Percentiles rank a stretch among this genome's conserved stretches.
These are phyloP conservation scores for Anolis sagrei DNA, from an alignment of 2,113 vertebrate species.

Conservation along the genomic window DNA sequence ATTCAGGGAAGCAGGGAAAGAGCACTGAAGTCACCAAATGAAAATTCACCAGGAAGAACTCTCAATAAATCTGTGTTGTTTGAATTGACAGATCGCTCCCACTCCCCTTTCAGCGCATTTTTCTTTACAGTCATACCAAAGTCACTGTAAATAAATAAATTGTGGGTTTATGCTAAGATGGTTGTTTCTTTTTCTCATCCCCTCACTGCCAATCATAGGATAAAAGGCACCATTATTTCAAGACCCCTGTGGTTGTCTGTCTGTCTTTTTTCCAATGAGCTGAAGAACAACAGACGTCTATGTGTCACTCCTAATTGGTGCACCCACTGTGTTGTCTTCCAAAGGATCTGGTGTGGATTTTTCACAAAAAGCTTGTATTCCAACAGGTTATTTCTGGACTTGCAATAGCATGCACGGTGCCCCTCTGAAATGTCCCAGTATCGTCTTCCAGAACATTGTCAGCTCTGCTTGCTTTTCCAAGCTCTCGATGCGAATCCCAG, in stretches of 20 bases:
- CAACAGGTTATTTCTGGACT: conserved; percentile 47
- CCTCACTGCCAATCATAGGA: conserved; percentile 64
- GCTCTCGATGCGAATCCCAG: not conserved
- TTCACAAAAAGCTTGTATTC: conserved; percentile 21
- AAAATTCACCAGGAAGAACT: not conserved
- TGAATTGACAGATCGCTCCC: not conserved
- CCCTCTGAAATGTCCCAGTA: not conserved
- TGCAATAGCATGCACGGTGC: conserved; percentile 39
- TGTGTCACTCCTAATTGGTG: conserved; percentile 66
- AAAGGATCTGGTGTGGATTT: conserved; percentile 46
- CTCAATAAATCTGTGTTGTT: not conserved
- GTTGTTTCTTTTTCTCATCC: conserved; percentile 46
- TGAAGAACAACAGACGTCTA: conserved; percentile 41
- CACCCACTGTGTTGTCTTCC: conserved; percentile 59
- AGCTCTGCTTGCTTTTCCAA: fast-evolving
- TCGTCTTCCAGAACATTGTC: conserved; percentile 2
- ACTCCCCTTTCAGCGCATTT: not conserved
- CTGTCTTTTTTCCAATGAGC: conserved; percentile 69
- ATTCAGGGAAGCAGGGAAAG: not conserved
- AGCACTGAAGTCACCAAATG: not conserved
- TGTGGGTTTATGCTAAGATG: conserved; percentile 61
- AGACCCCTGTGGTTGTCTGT: conserved; percentile 71
- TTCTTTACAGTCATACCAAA: conserved; percentile 13
- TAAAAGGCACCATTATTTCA: conserved; percentile 69
- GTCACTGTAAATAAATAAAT: conserved; percentile 26